Percentiles rank a stretch among this genome's conserved stretches.
Evolutionary conservation across 2,113 vertebrate genomes (phyloP).

Genomic region (Sapayoa aenigma): DNA sequence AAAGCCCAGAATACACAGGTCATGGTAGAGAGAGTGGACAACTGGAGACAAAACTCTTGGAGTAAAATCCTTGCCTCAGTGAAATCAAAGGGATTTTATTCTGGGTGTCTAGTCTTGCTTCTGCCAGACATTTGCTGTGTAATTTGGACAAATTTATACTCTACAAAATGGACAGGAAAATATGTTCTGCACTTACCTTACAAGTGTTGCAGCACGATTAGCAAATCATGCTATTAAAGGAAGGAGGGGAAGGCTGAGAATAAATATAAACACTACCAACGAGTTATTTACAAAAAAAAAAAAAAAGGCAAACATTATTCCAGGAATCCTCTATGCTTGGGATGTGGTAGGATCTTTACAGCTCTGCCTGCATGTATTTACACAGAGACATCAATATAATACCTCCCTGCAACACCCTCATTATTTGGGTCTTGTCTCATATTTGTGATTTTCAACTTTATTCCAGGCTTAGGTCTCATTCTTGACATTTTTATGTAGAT

Average conservation of each 20-base stretch:
- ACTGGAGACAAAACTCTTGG: neutral
- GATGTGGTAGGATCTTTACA: neutral
- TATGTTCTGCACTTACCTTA: slow-evolving; percentile 21
- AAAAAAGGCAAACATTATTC: neutral
- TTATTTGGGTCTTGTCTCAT: slow-evolving; percentile 43
- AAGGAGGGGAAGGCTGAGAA: neutral
- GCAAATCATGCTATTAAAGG: neutral
- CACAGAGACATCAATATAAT: neutral
- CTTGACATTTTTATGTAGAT: slow-evolving; percentile 37
- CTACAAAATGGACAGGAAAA: slow-evolving; percentile 44
- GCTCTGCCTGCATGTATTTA: neutral
- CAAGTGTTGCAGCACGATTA: slow-evolving; percentile 17
- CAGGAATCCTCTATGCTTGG: neutral
- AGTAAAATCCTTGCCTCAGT: slow-evolving; percentile 2
- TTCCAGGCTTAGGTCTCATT: slow-evolving; percentile 29
- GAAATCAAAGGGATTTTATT: slow-evolving; percentile 39
- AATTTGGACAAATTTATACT: slow-evolving; percentile 29
- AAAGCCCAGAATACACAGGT: neutral
- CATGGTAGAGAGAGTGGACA: neutral
- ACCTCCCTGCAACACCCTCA: slow-evolving; percentile 11
- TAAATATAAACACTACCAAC: slow-evolving; percentile 21
- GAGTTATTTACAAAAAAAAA: neutral
- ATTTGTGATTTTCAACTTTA: slow-evolving; percentile 44
- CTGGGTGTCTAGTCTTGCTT: neutral
- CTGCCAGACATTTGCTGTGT: slow-evolving; percentile 39